A percentile compares a stretch with the other conserved stretches of the same genome.
phyloP scores from a whole-genome alignment of 2,113 vertebrate genomes.

The Leucopternis melanops region DNA sequence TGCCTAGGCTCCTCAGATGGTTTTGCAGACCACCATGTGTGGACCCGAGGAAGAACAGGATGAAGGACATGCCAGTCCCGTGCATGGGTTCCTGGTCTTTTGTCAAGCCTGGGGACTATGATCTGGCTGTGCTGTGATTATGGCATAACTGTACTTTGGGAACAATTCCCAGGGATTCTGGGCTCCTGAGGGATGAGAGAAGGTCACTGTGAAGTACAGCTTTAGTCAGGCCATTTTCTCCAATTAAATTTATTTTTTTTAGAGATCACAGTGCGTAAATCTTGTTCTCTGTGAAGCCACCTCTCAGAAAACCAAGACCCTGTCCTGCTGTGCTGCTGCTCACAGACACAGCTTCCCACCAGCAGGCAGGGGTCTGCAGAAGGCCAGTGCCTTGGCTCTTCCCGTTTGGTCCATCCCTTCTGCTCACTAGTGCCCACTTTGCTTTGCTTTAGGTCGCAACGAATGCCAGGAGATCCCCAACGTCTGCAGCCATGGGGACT shows the following conservation, averaged over 20 bases:
- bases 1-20: background rate
- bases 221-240: background rate
- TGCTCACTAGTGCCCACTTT: background rate
- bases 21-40: background rate
- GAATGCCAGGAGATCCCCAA: conserved; percentile 91
- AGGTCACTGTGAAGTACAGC: background rate
- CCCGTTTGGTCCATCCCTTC: background rate
- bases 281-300: background rate
- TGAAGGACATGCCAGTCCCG: background rate
- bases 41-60: background rate
- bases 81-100: background rate
- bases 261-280: no score
- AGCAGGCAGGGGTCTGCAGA: background rate
- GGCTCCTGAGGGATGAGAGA: background rate
- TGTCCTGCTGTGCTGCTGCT: background rate
- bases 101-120: background rate
- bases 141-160: background rate
- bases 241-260: background rate
- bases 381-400: background rate
- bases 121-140: background rate
- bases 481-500: conserved; percentile 88
- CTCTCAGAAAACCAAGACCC: background rate
- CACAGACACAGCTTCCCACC: background rate
- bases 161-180: background rate
- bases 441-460: conserved; percentile 76